A percentile compares a stretch with the other conserved stretches of the same genome.
Conservation (phyloP, 2,888 invertebrate species). For the Cosmia trapezina region DNA sequence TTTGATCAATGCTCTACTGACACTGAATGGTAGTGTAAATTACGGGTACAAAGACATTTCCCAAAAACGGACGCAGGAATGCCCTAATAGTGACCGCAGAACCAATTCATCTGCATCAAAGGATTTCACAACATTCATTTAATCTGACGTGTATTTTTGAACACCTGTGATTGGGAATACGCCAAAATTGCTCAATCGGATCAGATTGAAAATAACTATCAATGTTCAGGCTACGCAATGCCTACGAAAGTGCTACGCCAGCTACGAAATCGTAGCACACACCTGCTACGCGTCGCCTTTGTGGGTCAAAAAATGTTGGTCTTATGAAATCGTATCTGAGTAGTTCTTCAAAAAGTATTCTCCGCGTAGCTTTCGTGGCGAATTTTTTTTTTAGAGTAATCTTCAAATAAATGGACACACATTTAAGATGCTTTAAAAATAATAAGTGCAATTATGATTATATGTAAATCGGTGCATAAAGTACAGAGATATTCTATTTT, state of each 20-base stretch:
- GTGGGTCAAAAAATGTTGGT: background rate
- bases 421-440: no score
- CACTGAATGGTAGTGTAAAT: conserved; percentile 1
- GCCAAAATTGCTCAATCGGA: background rate
- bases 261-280: background rate
- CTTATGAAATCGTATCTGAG: background rate
- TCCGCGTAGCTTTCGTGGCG: no score
- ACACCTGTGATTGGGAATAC: conserved; percentile 28
- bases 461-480: no score
- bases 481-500: no score
- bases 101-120: conserved; percentile 36
- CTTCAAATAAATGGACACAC: no score
- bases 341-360: no score
- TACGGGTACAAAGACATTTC: conserved; percentile 16
- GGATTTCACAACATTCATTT: conserved; percentile 23
- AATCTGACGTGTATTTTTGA: conserved; percentile 33
- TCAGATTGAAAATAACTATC: background rate
- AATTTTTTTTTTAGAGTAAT: no score
- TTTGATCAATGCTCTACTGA: conserved; percentile 22
- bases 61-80: conserved; percentile 15
- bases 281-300: background rate
- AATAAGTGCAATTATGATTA: no score
- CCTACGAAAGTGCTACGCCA: background rate
- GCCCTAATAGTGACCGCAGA: conserved; percentile 29
- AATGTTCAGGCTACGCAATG: conserved; percentile 4